Evolutionary conservation across 2,888 invertebrate genomes (phyloP), one percentile per base, ranked within the genome.

Genomic region (Trilocha varians): DNA sequence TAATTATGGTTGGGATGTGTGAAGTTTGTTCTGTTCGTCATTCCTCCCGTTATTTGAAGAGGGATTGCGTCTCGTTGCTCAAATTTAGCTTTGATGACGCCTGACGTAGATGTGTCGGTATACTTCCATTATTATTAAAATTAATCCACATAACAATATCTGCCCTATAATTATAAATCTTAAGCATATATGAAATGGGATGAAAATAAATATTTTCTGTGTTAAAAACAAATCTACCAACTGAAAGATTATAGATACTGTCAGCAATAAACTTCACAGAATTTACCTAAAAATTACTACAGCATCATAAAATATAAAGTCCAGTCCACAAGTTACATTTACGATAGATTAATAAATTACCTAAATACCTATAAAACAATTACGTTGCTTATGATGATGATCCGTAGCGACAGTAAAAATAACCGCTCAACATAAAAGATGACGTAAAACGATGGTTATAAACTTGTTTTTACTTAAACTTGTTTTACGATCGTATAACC

Each of bases 381-480:
- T 65, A 65, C 53, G 57, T 57, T 47, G 45, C 58, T 56, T 53
- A 59, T 50, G 62, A 66, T 50, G 62, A 66, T 60, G 63, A 64
- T 56, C 58, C 52, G 61, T 57, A 57, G 62, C 53, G 52, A 53
- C 53, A 59, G 53, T 65, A 64, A 71, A 69, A 70, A 71, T 65
- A 70, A 71, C 70, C 69, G 62, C 60, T 57, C 60, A 36, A 57
- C 65, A 69, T 72, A 74, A 78, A 78, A 62, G 57, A 59, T 62
- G 60, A 58, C 68, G 65, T 72, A 78, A 76, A 79, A 71, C 66
- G 59, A 59, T 62, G 68, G 77, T 55, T 74, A 78, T 82, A 83
- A 84, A 80, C 57, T 77, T 77, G 79, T 78, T 80, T 82, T 82
- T 79, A 76, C 79, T 78, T 74, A 73, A 70, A 73, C 63, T 69